Evolutionary conservation across 2,113 vertebrate species (phyloP).

Genomic region (Cyprinodon variegatus): DNA sequence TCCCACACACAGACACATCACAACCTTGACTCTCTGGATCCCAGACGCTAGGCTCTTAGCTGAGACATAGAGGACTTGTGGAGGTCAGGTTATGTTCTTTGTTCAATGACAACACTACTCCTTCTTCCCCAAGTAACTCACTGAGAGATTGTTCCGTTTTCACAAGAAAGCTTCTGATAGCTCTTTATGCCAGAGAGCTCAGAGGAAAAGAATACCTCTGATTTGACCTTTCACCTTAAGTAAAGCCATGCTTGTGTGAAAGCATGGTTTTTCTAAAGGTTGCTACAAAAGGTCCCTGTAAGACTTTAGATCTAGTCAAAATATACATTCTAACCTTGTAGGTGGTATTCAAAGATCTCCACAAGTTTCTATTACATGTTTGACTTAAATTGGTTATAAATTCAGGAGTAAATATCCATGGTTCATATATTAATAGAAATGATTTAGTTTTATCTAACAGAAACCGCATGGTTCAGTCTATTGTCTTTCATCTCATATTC

Average conservation of each 20-base stretch:
- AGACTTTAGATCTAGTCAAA: not conserved
- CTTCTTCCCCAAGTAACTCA: constrained; percentile 49
- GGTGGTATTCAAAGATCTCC: not conserved
- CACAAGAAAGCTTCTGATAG: constrained; percentile 60
- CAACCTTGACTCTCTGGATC: constrained; percentile 29
- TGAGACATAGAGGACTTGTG: constrained; percentile 37
- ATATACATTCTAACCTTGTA: not conserved
- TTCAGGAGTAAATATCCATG: not conserved
- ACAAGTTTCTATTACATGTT: not conserved
- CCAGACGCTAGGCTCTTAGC: constrained; percentile 32
- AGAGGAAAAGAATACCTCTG: not conserved
- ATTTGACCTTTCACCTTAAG: not conserved
- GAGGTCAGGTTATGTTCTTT: constrained; percentile 66
- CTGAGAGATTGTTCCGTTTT: constrained; percentile 54
- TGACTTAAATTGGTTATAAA: not conserved
- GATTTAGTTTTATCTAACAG: too few species aligned
- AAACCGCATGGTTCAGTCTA: too few species aligned
- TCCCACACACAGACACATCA: constrained; percentile 40
- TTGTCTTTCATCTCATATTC: too few species aligned
- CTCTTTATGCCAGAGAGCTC: constrained; percentile 57
- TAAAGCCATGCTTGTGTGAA: not conserved
- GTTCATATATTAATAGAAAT: too few species aligned
- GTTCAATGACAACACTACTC: constrained; percentile 48
- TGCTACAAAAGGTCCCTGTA: not conserved
- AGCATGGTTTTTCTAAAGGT: not conserved